A percentile compares a stretch with the other conserved stretches of the same genome.
These are phyloP conservation scores for Helicoverpa assulta DNA, from an alignment of 2,888 invertebrate genomes.

Conservation along the genomic window DNA sequence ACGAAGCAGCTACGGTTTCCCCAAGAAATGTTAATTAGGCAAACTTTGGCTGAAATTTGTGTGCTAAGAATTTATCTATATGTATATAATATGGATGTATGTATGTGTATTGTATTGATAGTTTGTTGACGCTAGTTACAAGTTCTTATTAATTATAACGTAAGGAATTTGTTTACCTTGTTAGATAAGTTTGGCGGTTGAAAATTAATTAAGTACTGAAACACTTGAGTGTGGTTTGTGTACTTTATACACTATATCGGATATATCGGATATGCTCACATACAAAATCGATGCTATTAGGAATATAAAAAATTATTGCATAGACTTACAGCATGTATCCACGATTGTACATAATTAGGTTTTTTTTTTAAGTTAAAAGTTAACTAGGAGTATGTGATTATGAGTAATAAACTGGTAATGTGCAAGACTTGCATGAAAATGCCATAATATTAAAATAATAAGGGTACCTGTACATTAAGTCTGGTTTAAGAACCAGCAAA, in stretches of 20 bases:
- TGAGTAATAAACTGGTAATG: constrained; percentile 1
- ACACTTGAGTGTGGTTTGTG: background rate
- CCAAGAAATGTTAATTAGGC: constrained; percentile 54
- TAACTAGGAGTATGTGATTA: constrained; percentile 11
- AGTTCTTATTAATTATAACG: constrained; percentile 29
- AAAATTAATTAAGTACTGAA: constrained; percentile 10
- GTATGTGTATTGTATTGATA: constrained; percentile 29
- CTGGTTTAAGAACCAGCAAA: background rate
- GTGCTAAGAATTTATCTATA: constrained; percentile 32
- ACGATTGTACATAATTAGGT: constrained; percentile 1
- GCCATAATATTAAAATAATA: no score
- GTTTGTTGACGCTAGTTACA: constrained; percentile 33
- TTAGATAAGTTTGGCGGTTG: background rate
- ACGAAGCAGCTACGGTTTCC: constrained; percentile 44
- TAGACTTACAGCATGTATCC: background rate
- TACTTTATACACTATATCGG: no score
- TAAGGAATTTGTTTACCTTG: constrained; percentile 14
- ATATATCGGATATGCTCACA: background rate
- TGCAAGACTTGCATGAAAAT: background rate
- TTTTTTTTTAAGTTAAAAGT: background rate
- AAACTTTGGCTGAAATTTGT: constrained; percentile 51
- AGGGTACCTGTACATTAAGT: no score
- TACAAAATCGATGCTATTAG: background rate
- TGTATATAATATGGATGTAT: background rate
- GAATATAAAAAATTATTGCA: background rate